A percentile compares a stretch with the other conserved stretches of the same genome.
Conservation (phyloP, 2,888 invertebrate genomes). For the Scelioninae gen. 1 region DNA sequence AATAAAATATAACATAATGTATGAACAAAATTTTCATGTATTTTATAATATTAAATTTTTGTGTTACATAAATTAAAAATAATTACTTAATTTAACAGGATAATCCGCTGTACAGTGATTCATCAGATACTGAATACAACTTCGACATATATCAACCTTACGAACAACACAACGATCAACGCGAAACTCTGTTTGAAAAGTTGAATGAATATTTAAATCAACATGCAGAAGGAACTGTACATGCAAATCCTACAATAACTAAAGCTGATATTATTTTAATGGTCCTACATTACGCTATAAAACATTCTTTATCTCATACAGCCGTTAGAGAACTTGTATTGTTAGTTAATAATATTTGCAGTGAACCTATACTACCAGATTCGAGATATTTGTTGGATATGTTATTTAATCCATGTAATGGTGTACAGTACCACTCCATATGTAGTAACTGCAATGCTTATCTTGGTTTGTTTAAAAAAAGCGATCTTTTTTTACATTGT, state of each 20-base stretch:
- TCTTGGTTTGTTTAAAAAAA: constrained; percentile 19
- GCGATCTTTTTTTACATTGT: neutral
- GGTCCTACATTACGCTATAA: neutral
- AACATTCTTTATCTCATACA: constrained; percentile 28
- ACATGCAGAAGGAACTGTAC: too few species aligned
- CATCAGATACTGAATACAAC: too few species aligned
- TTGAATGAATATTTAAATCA: too few species aligned
- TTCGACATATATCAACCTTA: too few species aligned
- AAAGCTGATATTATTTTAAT: constrained; percentile 41
- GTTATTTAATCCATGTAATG: constrained; percentile 21
- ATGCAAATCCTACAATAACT: neutral
- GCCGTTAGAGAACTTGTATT: constrained; percentile 17
- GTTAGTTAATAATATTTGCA: constrained; percentile 46
- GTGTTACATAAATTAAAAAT: too few species aligned
- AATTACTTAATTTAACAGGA: too few species aligned
- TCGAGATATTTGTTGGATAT: constrained; percentile 41
- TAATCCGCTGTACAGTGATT: too few species aligned
- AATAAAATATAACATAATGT: too few species aligned
- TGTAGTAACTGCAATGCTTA: constrained; percentile 34
- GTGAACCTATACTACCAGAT: constrained; percentile 32
- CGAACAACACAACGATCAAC: too few species aligned
- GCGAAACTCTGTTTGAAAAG: too few species aligned
- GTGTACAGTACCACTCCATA: constrained; percentile 36
- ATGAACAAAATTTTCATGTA: too few species aligned
- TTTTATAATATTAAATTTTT: too few species aligned